These are phyloP conservation scores for Anolis sagrei DNA, from an alignment of 2,113 vertebrate genomes.

Conservation along the genomic window DNA sequence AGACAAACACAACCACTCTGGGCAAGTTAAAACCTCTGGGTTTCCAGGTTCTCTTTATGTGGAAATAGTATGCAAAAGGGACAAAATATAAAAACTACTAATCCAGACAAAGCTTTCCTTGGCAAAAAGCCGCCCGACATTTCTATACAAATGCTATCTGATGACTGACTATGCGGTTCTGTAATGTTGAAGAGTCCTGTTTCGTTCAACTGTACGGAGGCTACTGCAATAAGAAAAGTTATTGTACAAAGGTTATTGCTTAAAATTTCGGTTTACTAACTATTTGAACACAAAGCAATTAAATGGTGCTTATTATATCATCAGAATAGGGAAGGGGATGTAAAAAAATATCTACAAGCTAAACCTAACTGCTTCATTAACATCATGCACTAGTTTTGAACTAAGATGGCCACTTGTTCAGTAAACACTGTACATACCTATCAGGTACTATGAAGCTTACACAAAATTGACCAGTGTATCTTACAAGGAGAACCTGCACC, in stretches of 20 bases:
- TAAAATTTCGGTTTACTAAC: not conserved
- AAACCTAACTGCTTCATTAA: not conserved
- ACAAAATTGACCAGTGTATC: not conserved
- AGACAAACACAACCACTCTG: not conserved
- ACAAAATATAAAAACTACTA: not conserved
- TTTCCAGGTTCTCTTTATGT: not conserved
- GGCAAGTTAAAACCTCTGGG: conserved; percentile 3
- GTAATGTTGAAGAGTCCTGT: accelerated
- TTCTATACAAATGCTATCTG: not conserved
- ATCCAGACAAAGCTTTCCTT: not conserved
- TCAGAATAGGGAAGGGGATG: not conserved
- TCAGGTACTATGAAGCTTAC: not conserved
- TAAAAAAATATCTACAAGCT: not conserved
- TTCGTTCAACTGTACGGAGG: accelerated
- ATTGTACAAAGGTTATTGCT: not conserved
- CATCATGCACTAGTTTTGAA: not conserved
- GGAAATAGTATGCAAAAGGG: accelerated
- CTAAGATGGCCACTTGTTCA: not conserved
- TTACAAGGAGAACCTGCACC: not conserved
- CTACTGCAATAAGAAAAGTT: not conserved
- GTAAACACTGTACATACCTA: not conserved
- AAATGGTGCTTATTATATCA: not conserved
- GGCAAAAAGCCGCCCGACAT: not conserved
- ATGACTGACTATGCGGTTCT: not conserved
- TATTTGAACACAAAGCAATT: not conserved